phyloP scores from a whole-genome alignment of 2,113 vertebrate genomes.

The Pseudolaguvia tuberculata region DNA sequence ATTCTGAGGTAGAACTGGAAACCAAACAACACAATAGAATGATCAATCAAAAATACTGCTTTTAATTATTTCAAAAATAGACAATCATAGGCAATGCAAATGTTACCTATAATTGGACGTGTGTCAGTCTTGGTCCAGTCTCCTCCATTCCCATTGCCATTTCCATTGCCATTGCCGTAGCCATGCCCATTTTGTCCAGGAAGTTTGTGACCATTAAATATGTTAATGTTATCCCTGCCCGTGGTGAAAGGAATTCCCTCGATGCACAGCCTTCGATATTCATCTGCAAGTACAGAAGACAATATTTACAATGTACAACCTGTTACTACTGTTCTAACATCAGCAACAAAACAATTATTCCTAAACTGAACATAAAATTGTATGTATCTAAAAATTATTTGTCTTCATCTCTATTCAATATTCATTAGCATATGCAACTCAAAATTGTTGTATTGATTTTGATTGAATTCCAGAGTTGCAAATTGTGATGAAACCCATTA shows the following conservation, averaged over 20 bases:
- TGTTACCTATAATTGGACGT: constrained; percentile 9
- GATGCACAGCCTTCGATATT: constrained; percentile 80
- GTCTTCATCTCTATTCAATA: too few species aligned
- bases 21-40: background rate
- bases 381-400: too few species aligned
- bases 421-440: background rate
- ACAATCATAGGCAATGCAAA: background rate
- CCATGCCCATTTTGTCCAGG: constrained; percentile 14
- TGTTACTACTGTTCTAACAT: background rate
- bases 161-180: constrained; percentile 5
- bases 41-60: constrained; percentile 54
- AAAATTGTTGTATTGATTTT: background rate
- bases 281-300: constrained; percentile 65
- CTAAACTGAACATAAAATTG: background rate
- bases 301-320: background rate
- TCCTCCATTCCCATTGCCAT: constrained; percentile 45
- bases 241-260: constrained; percentile 69
- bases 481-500: background rate
- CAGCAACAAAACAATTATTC: background rate
- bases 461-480: background rate
- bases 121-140: constrained; percentile 59
- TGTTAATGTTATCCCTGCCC: constrained; percentile 42
- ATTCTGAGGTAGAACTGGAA: constrained; percentile 80
- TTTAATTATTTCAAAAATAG: background rate
- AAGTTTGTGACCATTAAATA: constrained; percentile 10